Conservation (phyloP, 2,888 invertebrate genomes). For the Falcaria lacertinaria region DNA sequence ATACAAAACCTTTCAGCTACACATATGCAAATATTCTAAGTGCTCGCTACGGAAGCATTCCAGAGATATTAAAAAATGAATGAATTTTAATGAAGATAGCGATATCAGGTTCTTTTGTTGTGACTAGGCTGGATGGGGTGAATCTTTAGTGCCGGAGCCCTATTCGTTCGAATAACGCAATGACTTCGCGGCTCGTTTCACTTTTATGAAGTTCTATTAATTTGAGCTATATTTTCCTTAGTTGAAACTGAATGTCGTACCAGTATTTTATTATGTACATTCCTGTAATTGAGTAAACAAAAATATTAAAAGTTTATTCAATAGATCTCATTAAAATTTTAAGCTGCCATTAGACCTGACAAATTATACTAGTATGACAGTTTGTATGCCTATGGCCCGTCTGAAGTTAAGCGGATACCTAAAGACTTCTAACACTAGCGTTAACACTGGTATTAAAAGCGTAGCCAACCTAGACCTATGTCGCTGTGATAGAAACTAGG, state of each 20-base stretch:
- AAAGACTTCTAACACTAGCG: too few species aligned
- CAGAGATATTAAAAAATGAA: constrained; percentile 63
- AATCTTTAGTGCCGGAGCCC: constrained; percentile 75
- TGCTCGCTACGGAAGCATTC: constrained; percentile 4
- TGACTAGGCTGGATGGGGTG: constrained; percentile 55
- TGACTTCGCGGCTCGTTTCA: constrained; percentile 76
- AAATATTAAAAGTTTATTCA: too few species aligned
- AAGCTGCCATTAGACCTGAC: too few species aligned
- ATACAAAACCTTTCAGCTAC: too few species aligned
- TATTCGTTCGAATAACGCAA: constrained; percentile 75
- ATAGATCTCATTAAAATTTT: too few species aligned
- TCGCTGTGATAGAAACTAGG: too few species aligned
- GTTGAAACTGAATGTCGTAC: constrained; percentile 54
- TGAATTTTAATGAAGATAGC: constrained; percentile 65
- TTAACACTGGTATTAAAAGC: too few species aligned
- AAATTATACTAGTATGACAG: too few species aligned
- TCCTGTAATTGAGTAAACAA: too few species aligned
- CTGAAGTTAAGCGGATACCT: too few species aligned
- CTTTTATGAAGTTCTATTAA: constrained; percentile 75
- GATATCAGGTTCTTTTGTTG: constrained; percentile 68
- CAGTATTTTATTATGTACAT: constrained; percentile 12
- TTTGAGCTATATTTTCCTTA: constrained; percentile 70
- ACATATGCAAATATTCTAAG: constrained; percentile 6
- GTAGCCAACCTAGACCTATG: too few species aligned
- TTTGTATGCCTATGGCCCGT: too few species aligned